phyloP scores from a whole-genome alignment of 1,140 invertebrate species.

The Camponotus vicinus region DNA sequence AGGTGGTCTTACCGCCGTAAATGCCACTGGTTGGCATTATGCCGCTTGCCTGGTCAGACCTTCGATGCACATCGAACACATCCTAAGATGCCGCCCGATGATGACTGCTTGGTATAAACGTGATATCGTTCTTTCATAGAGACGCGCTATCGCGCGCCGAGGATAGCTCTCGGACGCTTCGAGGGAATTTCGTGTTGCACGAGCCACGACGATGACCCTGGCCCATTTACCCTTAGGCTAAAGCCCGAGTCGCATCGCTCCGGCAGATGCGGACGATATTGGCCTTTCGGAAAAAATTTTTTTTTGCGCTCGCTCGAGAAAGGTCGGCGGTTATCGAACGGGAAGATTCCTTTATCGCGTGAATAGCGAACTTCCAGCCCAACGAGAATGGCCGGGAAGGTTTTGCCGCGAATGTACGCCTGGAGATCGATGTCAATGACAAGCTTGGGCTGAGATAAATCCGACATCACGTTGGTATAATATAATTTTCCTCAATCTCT shows the following conservation, averaged over 20 bases:
- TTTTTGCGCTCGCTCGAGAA: slow-evolving; percentile 55
- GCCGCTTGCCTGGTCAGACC: slow-evolving; percentile 80
- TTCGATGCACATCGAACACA: slow-evolving; percentile 80
- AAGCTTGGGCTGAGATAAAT: background rate
- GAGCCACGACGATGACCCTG: slow-evolving; percentile 76
- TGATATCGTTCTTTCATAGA: slow-evolving; percentile 76
- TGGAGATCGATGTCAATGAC: background rate
- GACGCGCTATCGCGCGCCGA: slow-evolving; percentile 17
- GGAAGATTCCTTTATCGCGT: slow-evolving; percentile 58
- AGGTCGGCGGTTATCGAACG: slow-evolving; percentile 59
- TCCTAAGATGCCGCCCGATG: slow-evolving; percentile 73
- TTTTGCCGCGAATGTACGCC: background rate
- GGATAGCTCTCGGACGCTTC: slow-evolving; percentile 20
- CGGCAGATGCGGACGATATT: slow-evolving; percentile 68
- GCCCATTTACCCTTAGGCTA: slow-evolving; percentile 79
- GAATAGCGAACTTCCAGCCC: slow-evolving; percentile 39
- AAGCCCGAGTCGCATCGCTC: slow-evolving; percentile 35
- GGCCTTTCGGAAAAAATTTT: slow-evolving; percentile 65
- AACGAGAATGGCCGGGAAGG: background rate
- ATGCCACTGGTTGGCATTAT: slow-evolving; percentile 86
- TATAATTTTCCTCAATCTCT: slow-evolving; percentile 14
- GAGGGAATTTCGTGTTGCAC: slow-evolving; percentile 72
- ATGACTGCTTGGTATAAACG: slow-evolving; percentile 77
- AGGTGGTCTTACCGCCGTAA: slow-evolving; percentile 83
- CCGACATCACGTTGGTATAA: background rate